Evolutionary conservation across 2,797 vertebrate species (phyloP), one percentile per base, ranked within the genome.

Genomic region (Monodelphis domestica): DNA sequence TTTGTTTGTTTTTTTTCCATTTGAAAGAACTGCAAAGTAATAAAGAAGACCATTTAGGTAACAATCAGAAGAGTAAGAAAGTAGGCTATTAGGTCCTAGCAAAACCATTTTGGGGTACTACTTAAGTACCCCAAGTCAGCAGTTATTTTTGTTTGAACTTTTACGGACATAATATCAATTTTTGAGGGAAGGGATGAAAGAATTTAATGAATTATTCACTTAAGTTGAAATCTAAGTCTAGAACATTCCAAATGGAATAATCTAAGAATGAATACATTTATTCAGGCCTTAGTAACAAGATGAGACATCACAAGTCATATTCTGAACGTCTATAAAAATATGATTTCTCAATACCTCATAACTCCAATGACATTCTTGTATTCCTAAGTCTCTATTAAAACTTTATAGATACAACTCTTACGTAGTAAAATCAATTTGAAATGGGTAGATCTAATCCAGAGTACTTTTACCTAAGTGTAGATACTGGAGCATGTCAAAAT

Each of bases 401-500:
- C 89, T 91, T 94, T 92, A 26, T 90, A 90, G 96, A 93, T 14
- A 88, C 1, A 38, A 92, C 88, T 91, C 97, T 97, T 95, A 94
- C 92, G 96, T 95, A 94, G 94, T 84, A 92, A 94, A 87, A 96
- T 92, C 21, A 91, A 96, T 95, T 97, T 97, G 93, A 97, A 98
- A 97, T 50, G 96, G 95, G 95, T 95, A 96, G 88, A 93, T 97
- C 97, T 95, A 96, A 97, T 93, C 84, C 0, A 95, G 97, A 96
- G 95, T 93, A 78, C 95, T 97, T 97, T 96, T 89, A 87, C 95
- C 96, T 97, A 96, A 97, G 97, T 92, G 84, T 96, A 97, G 96
- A 97, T 96, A 97, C 96, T 11, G 5, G 95, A 94, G 94, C 94
- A 95, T 91, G 93, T 95, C 94, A 97, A 63, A 53, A 94, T 97